Percentiles rank a stretch among this genome's conserved stretches.
These are phyloP conservation scores for Brachylomia viminalis DNA, from an alignment of 2,888 invertebrate genomes.

Conservation along the genomic window DNA sequence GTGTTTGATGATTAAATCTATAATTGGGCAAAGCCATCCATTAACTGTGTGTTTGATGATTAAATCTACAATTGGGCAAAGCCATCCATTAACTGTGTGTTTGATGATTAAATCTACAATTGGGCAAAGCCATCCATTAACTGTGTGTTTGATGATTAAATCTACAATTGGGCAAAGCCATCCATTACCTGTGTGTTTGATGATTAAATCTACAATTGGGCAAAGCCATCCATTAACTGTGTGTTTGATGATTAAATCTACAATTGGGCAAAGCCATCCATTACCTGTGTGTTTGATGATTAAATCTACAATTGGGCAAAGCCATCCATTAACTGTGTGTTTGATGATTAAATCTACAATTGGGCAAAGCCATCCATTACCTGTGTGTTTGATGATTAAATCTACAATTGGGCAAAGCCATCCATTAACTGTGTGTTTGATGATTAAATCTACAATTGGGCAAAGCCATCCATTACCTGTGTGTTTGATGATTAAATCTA, in stretches of 20 bases:
- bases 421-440: neutral
- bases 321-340: neutral
- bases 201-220: conserved; percentile 1
- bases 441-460: conserved; percentile 1
- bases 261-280: neutral
- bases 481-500: conserved; percentile 7
- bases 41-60: conserved; percentile 2
- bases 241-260: conserved; percentile 7
- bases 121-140: neutral
- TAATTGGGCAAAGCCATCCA: neutral
- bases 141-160: conserved; percentile 1
- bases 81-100: neutral
- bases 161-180: neutral
- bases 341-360: conserved; percentile 3
- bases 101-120: conserved; percentile 3
- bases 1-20: conserved; percentile 1
- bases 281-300: conserved; percentile 2
- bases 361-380: neutral
- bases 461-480: neutral
- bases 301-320: neutral
- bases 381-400: conserved; percentile 1
- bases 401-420: neutral
- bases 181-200: neutral
- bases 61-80: neutral
- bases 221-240: neutral